A percentile compares a stretch with the other conserved stretches of the same genome.
phyloP scores from a whole-genome alignment of 2,113 vertebrate species.

The Tachycineta bicolor region DNA sequence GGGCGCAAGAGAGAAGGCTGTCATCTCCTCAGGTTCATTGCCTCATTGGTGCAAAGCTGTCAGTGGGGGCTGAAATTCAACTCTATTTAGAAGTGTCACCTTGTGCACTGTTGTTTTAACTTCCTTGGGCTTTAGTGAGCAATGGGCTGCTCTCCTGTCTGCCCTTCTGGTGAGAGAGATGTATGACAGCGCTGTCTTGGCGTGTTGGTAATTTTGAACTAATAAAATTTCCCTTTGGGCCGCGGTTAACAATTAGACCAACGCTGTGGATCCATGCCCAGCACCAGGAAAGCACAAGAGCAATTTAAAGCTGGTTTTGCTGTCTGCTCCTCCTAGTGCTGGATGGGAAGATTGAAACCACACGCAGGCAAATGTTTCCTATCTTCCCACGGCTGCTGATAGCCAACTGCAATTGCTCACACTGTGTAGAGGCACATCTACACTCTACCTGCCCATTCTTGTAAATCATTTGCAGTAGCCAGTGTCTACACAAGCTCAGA shows the following conservation, averaged over 20 bases:
- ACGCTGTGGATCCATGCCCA: neutral
- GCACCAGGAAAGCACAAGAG: neutral
- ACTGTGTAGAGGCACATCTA: neutral
- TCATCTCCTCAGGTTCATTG: neutral
- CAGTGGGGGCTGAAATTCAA: neutral
- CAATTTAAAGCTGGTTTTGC: neutral
- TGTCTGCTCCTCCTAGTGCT: neutral
- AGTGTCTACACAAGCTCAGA: neutral
- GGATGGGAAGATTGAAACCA: neutral
- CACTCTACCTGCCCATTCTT: neutral
- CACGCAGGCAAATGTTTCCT: neutral
- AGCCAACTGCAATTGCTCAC: neutral
- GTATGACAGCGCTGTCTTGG: neutral
- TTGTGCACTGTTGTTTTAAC: neutral
- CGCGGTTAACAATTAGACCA: neutral
- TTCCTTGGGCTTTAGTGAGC: neutral
- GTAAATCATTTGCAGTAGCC: neutral
- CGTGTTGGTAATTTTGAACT: neutral
- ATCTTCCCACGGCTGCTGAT: neutral
- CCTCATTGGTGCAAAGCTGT: neutral
- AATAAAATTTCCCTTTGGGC: constrained; percentile 12
- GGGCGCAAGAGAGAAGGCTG: neutral
- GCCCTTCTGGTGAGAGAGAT: neutral
- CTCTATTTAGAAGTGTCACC: neutral
- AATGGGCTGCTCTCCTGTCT: neutral